Percentiles rank a stretch among this genome's conserved stretches.
Evolutionary conservation across 2,888 invertebrate species (phyloP).

Genomic region (Flexamia atlantica): DNA sequence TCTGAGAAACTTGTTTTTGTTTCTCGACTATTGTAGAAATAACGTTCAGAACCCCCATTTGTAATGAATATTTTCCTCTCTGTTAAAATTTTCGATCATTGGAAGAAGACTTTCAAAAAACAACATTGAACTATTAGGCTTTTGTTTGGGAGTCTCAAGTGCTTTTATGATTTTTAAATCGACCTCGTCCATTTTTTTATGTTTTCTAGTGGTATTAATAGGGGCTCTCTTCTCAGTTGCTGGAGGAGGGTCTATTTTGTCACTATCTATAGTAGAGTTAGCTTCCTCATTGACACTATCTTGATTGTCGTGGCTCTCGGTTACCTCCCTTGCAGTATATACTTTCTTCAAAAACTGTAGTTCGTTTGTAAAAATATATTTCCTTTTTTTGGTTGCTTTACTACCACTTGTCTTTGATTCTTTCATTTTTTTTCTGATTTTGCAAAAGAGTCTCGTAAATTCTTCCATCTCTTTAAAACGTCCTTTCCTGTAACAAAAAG

Average conservation of each 20-base stretch:
- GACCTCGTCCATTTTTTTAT: constrained; percentile 49
- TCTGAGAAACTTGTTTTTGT: neutral
- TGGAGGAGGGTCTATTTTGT: constrained; percentile 11
- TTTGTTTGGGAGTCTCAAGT: constrained; percentile 35
- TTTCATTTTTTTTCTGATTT: constrained; percentile 46
- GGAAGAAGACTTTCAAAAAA: constrained; percentile 40
- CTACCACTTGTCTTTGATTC: constrained; percentile 38
- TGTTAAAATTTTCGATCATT: constrained; percentile 43
- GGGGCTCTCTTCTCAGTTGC: neutral
- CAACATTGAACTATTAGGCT: constrained; percentile 4
- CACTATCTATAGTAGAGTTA: neutral
- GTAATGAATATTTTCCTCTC: constrained; percentile 36
- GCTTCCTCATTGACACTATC: constrained; percentile 10
- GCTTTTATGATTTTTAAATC: constrained; percentile 45
- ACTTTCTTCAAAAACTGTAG: constrained; percentile 29
- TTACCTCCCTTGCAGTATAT: constrained; percentile 21
- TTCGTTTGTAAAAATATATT: constrained; percentile 7
- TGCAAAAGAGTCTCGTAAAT: constrained; percentile 35
- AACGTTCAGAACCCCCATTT: constrained; percentile 46
- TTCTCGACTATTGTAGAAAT: constrained; percentile 33
- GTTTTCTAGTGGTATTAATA: constrained; percentile 21
- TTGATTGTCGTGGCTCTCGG: constrained; percentile 4
- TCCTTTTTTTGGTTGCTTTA: constrained; percentile 25
- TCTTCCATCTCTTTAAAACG: constrained; percentile 50
- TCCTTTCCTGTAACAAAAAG: constrained; percentile 37